These are phyloP conservation scores for Shinisaurus crocodilurus DNA, from an alignment of 2,113 vertebrate genomes.

Conservation along the genomic window DNA sequence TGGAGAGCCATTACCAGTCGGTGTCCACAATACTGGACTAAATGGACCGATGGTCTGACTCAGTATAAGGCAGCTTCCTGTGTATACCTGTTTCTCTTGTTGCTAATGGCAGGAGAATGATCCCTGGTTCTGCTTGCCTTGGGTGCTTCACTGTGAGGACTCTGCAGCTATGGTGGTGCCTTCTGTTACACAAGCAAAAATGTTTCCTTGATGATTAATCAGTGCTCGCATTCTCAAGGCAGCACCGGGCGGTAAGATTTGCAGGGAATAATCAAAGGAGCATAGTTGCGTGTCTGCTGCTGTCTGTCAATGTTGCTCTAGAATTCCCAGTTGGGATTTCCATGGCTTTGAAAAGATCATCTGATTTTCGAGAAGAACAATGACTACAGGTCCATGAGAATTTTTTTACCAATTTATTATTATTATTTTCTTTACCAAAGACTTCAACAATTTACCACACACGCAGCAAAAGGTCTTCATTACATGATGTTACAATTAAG, in stretches of 20 bases:
- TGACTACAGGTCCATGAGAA: constrained; percentile 55
- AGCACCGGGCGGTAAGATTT: background rate
- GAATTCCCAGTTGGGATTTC: constrained; percentile 31
- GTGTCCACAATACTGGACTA: too few species aligned
- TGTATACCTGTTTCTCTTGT: background rate
- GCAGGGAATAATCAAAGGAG: background rate
- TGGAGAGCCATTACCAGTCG: too few species aligned
- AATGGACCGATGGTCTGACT: too few species aligned
- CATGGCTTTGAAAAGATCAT: constrained; percentile 29
- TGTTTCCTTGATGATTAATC: background rate
- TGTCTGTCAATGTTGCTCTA: constrained; percentile 14
- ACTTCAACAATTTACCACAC: constrained; percentile 72
- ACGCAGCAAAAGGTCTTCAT: constrained; percentile 64
- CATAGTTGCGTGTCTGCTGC: constrained; percentile 1
- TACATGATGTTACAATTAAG: constrained; percentile 78
- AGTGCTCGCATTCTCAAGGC: background rate
- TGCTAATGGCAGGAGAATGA: background rate
- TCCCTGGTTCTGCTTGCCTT: background rate
- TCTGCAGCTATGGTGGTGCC: background rate
- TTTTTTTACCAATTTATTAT: constrained; percentile 47
- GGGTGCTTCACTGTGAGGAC: background rate
- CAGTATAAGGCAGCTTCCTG: too few species aligned
- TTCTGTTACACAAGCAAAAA: background rate
- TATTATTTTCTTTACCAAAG: constrained; percentile 58
- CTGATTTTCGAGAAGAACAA: constrained; percentile 36